Conservation (phyloP, 2,797 vertebrate genomes). For the Lophotriccus pileatus region DNA sequence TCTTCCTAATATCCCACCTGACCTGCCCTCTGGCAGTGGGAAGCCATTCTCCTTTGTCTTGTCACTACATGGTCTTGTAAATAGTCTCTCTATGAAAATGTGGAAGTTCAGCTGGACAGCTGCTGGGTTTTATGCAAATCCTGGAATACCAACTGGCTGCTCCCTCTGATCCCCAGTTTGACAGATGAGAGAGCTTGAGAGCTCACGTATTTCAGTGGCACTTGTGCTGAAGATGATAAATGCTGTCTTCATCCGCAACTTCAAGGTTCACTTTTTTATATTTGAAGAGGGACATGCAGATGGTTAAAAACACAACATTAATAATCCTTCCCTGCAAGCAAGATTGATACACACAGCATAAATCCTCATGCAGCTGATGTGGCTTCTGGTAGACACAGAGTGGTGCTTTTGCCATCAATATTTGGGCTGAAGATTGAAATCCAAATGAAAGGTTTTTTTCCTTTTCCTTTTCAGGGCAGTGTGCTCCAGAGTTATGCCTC, state of each 20-base stretch:
- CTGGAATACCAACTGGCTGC: neutral
- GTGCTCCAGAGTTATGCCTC: neutral
- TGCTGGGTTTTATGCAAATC: constrained; percentile 38
- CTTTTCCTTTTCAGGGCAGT: neutral
- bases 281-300: neutral
- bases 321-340: neutral
- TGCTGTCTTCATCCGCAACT: constrained; percentile 67
- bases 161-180: neutral
- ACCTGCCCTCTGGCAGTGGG: rapidly evolving
- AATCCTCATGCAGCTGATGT: neutral
- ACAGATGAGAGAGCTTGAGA: constrained; percentile 58
- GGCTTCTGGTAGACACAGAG: neutral
- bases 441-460: neutral
- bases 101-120: constrained; percentile 8
- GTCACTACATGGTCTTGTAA: neutral
- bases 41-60: too few species aligned
- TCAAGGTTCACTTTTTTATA: constrained; percentile 38
- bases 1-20: rapidly evolving
- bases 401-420: neutral
- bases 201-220: constrained; percentile 20
- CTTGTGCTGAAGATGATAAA: constrained; percentile 62
- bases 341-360: neutral
- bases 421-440: neutral
- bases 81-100: rapidly evolving
- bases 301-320: neutral